Evolutionary conservation across 2,888 invertebrate genomes (phyloP).

Genomic region (Acleris literana): DNA sequence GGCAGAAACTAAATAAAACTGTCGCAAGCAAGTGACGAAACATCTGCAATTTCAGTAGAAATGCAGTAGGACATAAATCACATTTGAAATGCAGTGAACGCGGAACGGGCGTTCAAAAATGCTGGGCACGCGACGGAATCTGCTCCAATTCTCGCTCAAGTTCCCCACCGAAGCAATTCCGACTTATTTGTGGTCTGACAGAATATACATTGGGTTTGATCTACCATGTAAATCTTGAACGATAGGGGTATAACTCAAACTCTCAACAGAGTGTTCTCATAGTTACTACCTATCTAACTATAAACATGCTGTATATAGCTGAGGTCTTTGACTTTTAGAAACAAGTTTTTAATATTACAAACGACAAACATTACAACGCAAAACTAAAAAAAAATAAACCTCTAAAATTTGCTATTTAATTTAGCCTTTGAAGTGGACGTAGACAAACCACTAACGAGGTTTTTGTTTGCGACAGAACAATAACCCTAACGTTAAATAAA

Average conservation of each 20-base stretch:
- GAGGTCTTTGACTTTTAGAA: no score
- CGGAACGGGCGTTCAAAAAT: constrained; percentile 59
- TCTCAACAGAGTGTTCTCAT: not conserved
- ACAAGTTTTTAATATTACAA: no score
- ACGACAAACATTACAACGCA: no score
- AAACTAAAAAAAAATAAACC: no score
- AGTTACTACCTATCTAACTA: no score
- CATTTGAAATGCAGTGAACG: constrained; percentile 65
- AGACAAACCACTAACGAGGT: constrained; percentile 2
- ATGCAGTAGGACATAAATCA: constrained; percentile 68
- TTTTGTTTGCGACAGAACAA: not conserved
- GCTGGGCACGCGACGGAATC: constrained; percentile 68
- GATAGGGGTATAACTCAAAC: not conserved
- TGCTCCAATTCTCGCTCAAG: constrained; percentile 60
- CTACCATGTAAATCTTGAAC: constrained; percentile 3
- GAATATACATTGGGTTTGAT: constrained; percentile 34
- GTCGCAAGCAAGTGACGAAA: constrained; percentile 55
- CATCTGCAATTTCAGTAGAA: constrained; percentile 64
- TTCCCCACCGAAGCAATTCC: constrained; percentile 57
- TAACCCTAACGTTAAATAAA: constrained; percentile 5
- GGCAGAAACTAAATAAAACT: constrained; percentile 56
- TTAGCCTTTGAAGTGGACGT: not conserved
- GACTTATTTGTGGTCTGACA: constrained; percentile 61
- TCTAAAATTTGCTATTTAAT: no score
- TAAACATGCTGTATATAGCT: no score